Evolutionary conservation across 2,888 invertebrate species (phyloP).

Genomic region (Oxytorus armatus): DNA sequence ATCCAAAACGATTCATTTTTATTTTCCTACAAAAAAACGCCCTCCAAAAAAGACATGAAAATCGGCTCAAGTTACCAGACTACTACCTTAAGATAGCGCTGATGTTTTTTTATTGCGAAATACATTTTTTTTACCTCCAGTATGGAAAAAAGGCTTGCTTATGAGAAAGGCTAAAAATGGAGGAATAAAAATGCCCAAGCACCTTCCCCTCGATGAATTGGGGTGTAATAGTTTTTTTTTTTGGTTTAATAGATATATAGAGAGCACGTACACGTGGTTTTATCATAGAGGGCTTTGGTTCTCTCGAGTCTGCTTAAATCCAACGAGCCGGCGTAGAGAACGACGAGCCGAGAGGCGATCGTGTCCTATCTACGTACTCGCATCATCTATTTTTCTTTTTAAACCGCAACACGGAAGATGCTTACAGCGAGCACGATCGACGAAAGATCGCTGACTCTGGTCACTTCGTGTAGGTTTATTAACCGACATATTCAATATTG

Average conservation of each 20-base stretch:
- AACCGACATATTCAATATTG: slow-evolving; percentile 1
- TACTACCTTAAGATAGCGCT: no score
- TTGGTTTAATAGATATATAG: slow-evolving; percentile 31
- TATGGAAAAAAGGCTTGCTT: not conserved
- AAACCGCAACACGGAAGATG: slow-evolving; percentile 45
- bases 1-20: no score
- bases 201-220: not conserved
- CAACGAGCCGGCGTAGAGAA: slow-evolving; percentile 22
- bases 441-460: slow-evolving; percentile 40
- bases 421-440: slow-evolving; percentile 50
- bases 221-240: slow-evolving; percentile 17
- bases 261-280: slow-evolving; percentile 4
- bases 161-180: not conserved
- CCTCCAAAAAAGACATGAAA: no score
- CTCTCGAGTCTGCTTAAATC: slow-evolving; percentile 39
- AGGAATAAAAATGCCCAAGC: not conserved
- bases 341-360: slow-evolving; percentile 42
- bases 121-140: no score
- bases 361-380: slow-evolving; percentile 64
- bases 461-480: slow-evolving; percentile 6
- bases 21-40: no score
- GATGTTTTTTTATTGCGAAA: no score
- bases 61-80: no score
- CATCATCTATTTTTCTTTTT: slow-evolving; percentile 7
- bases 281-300: slow-evolving; percentile 37